These are phyloP conservation scores for Sycophaga agraensis DNA, from an alignment of 1,140 invertebrate species.

Conservation along the genomic window DNA sequence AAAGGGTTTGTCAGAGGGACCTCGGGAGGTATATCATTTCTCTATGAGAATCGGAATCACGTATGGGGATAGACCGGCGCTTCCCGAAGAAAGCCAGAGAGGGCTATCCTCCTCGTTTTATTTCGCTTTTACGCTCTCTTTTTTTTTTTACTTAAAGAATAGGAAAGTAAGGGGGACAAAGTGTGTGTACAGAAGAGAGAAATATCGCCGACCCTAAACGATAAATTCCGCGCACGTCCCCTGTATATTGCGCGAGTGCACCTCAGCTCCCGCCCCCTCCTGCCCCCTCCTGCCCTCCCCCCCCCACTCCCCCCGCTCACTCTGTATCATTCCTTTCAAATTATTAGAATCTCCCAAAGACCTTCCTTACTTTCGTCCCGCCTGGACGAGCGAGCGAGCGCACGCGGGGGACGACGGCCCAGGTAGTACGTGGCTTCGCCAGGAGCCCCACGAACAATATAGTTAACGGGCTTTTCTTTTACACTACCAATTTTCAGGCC, in stretches of 20 bases:
- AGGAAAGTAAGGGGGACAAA: slow-evolving; percentile 19
- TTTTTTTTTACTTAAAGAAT: slow-evolving; percentile 24
- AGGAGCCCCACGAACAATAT: slow-evolving; percentile 43
- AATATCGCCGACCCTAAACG: slow-evolving; percentile 23
- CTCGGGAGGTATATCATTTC: background rate
- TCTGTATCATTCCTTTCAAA: slow-evolving; percentile 30
- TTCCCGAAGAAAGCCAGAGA: background rate
- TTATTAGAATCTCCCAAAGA: slow-evolving; percentile 29
- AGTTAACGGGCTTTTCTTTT: slow-evolving; percentile 36
- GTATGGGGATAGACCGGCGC: background rate
- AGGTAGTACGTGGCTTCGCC: slow-evolving; percentile 34
- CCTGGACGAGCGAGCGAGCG: background rate
- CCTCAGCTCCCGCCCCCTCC: background rate
- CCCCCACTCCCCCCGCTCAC: background rate
- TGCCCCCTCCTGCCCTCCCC: background rate
- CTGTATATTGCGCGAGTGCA: slow-evolving; percentile 19
- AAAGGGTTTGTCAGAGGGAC: background rate
- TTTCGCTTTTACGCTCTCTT: slow-evolving; percentile 1
- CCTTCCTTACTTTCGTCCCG: slow-evolving; percentile 8
- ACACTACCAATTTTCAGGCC: slow-evolving; percentile 26
- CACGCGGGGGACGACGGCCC: slow-evolving; percentile 14
- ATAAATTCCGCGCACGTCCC: slow-evolving; percentile 26
- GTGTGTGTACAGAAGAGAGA: slow-evolving; percentile 27
- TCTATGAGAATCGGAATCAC: slow-evolving; percentile 4
- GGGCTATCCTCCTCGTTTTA: slow-evolving; percentile 12